These are phyloP conservation scores for Drosophila simulans DNA, from an alignment of 1,140 invertebrate species.

Conservation along the genomic window DNA sequence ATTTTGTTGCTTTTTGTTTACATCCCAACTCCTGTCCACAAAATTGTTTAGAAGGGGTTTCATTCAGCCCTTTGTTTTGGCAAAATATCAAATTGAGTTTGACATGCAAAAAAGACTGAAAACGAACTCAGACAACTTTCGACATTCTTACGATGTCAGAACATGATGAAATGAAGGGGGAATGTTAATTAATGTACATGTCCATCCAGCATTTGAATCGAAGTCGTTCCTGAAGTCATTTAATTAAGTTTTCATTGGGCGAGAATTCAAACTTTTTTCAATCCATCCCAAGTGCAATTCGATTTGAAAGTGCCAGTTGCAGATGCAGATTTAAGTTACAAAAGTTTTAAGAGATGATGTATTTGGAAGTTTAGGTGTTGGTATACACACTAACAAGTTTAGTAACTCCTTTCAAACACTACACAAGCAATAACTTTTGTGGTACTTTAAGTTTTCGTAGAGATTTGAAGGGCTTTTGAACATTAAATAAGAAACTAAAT, in stretches of 20 bases:
- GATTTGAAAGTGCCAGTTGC: background rate
- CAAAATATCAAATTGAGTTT: slow-evolving; percentile 64
- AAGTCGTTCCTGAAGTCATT: background rate
- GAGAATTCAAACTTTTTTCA: background rate
- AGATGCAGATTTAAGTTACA: background rate
- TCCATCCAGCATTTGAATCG: slow-evolving; percentile 3
- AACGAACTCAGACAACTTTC: slow-evolving; percentile 16
- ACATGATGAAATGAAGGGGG: slow-evolving; percentile 18
- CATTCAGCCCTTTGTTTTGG: slow-evolving; percentile 14
- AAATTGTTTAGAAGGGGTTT: background rate
- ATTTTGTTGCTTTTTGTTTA: slow-evolving; percentile 52
- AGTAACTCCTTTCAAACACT: too few relatives aligned
- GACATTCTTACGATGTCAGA: background rate
- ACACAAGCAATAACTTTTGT: too few relatives aligned
- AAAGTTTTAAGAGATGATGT: background rate
- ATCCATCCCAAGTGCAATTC: background rate
- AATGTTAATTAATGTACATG: slow-evolving; percentile 33
- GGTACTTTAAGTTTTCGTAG: background rate
- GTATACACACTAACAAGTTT: too few relatives aligned
- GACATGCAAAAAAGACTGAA: slow-evolving; percentile 48
- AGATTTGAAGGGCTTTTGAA: background rate
- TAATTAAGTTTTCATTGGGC: slow-evolving; percentile 2
- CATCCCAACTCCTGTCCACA: slow-evolving; percentile 1
- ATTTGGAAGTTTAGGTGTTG: too few relatives aligned
- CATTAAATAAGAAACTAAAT: too few relatives aligned